Evolutionary conservation across 2,113 vertebrate genomes (phyloP).

Genomic region (Bothrops jararaca): DNA sequence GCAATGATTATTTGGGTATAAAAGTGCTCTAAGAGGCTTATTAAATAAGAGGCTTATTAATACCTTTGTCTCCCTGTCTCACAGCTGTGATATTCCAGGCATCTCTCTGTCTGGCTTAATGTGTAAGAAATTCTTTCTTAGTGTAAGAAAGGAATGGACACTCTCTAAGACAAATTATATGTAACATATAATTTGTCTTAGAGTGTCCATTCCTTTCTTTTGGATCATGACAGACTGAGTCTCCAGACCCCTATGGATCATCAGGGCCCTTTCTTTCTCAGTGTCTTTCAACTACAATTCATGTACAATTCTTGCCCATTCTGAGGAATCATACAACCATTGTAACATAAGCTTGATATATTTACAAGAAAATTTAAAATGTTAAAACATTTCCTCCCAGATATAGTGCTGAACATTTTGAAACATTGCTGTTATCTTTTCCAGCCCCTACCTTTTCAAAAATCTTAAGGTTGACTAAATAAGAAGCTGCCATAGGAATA

Average conservation of each 20-base stretch:
- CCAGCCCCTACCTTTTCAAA: no score
- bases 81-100: neutral
- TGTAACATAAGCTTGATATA: neutral
- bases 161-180: neutral
- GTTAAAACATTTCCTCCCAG: neutral
- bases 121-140: neutral
- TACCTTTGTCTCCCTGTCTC: neutral
- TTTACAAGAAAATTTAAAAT: neutral
- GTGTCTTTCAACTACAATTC: neutral
- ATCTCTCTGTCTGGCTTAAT: neutral
- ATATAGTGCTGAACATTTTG: neutral
- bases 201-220: neutral
- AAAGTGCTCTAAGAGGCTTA: neutral
- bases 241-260: neutral
- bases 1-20: neutral
- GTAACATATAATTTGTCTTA: neutral
- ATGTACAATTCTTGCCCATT: neutral
- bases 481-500: neutral
- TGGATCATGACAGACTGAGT: neutral
- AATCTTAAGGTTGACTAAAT: neutral
- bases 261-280: neutral
- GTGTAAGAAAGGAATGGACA: neutral
- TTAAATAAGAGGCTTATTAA: neutral
- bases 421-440: neutral
- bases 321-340: neutral